These are phyloP conservation scores for Macrosteles quadrilineatus DNA, from an alignment of 1,140 invertebrate genomes.

Conservation along the genomic window DNA sequence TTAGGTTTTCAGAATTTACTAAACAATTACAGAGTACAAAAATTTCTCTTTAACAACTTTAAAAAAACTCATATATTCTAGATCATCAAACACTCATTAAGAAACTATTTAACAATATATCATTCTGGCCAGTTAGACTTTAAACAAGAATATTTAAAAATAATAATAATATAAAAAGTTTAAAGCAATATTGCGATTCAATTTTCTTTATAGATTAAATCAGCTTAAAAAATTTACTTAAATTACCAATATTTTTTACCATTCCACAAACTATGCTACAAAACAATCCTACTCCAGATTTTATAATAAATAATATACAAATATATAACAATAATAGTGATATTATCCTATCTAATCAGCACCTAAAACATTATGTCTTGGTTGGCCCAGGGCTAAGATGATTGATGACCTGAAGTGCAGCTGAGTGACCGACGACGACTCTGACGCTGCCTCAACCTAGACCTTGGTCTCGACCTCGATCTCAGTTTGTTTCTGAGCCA, in stretches of 20 bases:
- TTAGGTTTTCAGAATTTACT: no score
- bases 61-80: no score
- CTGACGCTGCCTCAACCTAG: neutral
- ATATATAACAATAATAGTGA: slow-evolving; percentile 18
- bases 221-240: neutral
- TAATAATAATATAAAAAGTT: no score
- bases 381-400: neutral
- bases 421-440: neutral
- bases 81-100: no score
- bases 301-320: slow-evolving; percentile 24
- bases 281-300: neutral
- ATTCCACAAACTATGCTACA: neutral
- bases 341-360: neutral
- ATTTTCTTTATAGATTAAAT: no score
- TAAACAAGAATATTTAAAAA: no score
- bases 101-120: no score
- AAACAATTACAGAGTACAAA: no score
- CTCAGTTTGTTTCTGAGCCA: slow-evolving; percentile 27
- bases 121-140: no score
- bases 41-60: no score
- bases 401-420: neutral
- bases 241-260: neutral
- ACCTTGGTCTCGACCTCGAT: neutral
- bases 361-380: neutral
- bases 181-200: no score